Evolutionary conservation across 2,113 vertebrate species (phyloP).

Genomic region (Pongo pygmaeus): DNA sequence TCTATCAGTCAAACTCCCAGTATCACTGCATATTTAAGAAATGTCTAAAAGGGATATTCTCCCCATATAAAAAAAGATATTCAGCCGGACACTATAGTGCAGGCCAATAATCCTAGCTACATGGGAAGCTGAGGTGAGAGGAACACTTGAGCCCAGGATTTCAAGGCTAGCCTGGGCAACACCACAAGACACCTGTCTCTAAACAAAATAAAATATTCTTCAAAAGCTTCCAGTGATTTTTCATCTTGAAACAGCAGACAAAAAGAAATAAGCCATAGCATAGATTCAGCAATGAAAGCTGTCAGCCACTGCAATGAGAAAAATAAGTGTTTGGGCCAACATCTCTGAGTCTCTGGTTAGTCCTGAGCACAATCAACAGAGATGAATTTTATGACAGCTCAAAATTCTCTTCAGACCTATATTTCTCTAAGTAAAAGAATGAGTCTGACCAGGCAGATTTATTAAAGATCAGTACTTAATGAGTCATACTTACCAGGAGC

Average conservation of each 20-base stretch:
- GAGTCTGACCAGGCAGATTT: constrained; percentile 76
- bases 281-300: not conserved
- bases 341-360: not conserved
- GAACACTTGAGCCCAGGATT: not conserved
- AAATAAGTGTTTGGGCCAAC: not conserved
- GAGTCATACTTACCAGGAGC: constrained; percentile 73
- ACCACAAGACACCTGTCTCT: not conserved
- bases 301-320: not conserved
- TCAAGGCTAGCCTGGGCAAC: not conserved
- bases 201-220: not conserved
- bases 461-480: constrained; percentile 77
- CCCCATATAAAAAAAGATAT: not conserved
- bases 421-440: constrained; percentile 79
- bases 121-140: not conserved
- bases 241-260: not conserved
- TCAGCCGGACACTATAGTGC: not conserved
- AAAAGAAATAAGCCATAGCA: not conserved
- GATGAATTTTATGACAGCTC: constrained; percentile 67
- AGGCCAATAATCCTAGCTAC: not conserved
- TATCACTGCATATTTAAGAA: not conserved
- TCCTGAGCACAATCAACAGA: constrained; percentile 53
- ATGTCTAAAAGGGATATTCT: not conserved
- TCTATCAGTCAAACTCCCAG: not conserved
- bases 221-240: not conserved
- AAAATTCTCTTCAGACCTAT: constrained; percentile 47